A percentile compares a stretch with the other conserved stretches of the same genome.
These are phyloP conservation scores for Brachystomella parvula DNA, from an alignment of 1,140 invertebrate species.

Conservation along the genomic window DNA sequence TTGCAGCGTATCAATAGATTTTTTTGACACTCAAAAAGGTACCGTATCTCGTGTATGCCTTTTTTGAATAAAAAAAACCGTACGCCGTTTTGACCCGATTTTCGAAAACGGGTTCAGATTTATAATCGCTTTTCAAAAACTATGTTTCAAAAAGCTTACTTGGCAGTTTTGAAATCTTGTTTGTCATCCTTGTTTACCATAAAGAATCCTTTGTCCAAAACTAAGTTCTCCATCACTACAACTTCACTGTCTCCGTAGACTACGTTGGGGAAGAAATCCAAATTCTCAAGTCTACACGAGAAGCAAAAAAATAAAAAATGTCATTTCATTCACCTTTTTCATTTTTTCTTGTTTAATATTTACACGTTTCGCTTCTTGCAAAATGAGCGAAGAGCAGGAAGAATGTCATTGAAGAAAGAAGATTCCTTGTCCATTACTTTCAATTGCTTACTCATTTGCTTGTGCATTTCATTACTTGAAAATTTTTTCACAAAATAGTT, in stretches of 20 bases:
- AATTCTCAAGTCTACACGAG: not conserved
- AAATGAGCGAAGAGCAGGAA: not conserved
- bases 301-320: not conserved
- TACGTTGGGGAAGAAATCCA: conserved; percentile 14
- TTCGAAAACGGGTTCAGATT: too few species aligned
- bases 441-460: not conserved
- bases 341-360: not conserved
- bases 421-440: not conserved
- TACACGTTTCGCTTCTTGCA: not conserved
- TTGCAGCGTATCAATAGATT: too few species aligned
- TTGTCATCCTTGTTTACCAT: not conserved
- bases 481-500: not conserved
- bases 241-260: not conserved
- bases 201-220: not conserved
- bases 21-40: too few species aligned
- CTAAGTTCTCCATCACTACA: conserved; percentile 8
- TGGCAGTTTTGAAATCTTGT: not conserved
- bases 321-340: not conserved
- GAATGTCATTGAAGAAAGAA: not conserved
- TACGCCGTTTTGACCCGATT: too few species aligned
- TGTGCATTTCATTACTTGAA: not conserved
- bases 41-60: too few species aligned
- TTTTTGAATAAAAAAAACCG: too few species aligned
- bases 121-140: too few species aligned
- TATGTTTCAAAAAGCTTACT: conserved; percentile 6